Base-by-base conservation (phyloP, 2,113 vertebrate species). In the Callospermophilus lateralis region DNA sequence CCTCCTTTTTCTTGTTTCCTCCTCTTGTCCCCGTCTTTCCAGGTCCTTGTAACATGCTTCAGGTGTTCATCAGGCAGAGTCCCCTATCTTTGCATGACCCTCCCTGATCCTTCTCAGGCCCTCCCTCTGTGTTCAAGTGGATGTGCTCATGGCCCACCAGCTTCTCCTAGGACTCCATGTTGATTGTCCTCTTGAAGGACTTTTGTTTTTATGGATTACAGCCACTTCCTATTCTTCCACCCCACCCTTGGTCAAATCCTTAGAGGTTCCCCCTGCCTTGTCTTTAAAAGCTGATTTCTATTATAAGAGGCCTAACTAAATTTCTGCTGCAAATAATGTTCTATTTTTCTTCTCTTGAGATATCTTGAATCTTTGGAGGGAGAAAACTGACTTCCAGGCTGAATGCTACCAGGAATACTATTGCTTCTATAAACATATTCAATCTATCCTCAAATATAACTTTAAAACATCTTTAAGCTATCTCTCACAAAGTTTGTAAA, bases 401-500 rank as follows among this genome's bases (percentile, higher is more conserved):
- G 77, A 95, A 76, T 76, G 19, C 51, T 93, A 84, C 42, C 26
- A 77, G 45, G 48, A 90, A 53, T 67, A 77, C 30, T 26, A 58
- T 84, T 51, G 58, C 17, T 34, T 84, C 34, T 76, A 11, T 78
- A 90, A 87, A 93, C 48, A 73, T 73, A 61, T 61, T 67, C 37
- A 93, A 45, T 63, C 2, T 74, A 24, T 37, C 37, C 63, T 79
- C 22, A 73, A 9, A 20, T 76, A 42, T 30, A 91, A 89, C 39
- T 89, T 90, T 90, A 96, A 90, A 96, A 89, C 45, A 77, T 51
- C 65, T 79, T 93, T 86, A 93, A 94, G 68, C 45, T 89, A 8
- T 88, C 58, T 77, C 42, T 93, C 45, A 45, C 17, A 78, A 93
- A 26, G 5, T 93, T 93, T 93, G 32, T 70, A 92, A 93, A 85